Base-by-base conservation (phyloP, 2,113 vertebrate species). In the Tricholaema leucomelas region DNA sequence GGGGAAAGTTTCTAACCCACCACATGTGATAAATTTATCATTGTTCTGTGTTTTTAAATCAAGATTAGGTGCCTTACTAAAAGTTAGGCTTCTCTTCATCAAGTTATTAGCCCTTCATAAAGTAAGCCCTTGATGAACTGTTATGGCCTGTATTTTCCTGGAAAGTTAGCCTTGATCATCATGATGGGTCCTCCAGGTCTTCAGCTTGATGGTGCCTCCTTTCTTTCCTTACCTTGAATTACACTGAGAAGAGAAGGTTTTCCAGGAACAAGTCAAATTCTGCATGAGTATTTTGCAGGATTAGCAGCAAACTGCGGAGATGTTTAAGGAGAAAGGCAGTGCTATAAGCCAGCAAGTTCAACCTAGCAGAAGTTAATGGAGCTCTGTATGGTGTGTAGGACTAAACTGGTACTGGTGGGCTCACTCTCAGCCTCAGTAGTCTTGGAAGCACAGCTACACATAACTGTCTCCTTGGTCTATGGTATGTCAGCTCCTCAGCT, bases 181-280 rank as follows among this genome's bases (percentile, higher is more conserved):
- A 0, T 93, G 94, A 94, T 88, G 77, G 74, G 65, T 66, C 88
- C 70, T 92, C 44, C 80, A 91, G 80, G 77, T 91, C 77, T 93
- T 81, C 52, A 56, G 27, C 83, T 92, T 4, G 1, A 12, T 38
- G 17, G 21, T 69, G 70, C 59, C 80, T 75, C 60, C 88, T 87
- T 91, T 88, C 58, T 69, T 85, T 94, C 70, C n/a, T 65, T 92
- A 94, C 93, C 90, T 95, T 95, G 92, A 84, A 76, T 94, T 88
- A 61, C 3, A 28, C 48, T 50, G 48, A 50, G 48, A 25, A 24
- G 23, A 50, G 12, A 23, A 50, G 23, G 48, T 72, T 94, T 90
- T 91, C 2, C 5, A 75, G 55, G 61, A 91, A 63, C 15, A 87
- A 81, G 28, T 55, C 65, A 88, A 86, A 69, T 60, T 80, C 60